Evolutionary conservation across 2,797 vertebrate genomes (phyloP), one percentile per base, ranked within the genome.

Genomic region (Sebastes matsubarae): DNA sequence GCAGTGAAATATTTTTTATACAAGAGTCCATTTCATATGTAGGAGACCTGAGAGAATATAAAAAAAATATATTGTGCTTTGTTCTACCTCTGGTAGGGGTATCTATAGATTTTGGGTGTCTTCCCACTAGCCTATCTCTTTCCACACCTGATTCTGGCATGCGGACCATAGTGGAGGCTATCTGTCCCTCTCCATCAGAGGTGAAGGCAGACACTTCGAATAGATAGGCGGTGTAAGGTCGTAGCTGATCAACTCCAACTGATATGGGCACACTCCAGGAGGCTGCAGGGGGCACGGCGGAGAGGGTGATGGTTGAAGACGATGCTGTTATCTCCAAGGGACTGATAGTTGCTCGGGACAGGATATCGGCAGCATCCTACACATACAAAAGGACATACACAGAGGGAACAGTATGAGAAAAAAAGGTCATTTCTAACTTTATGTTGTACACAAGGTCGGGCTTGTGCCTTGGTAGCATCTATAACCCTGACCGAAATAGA

Each of bases 171-270:
- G 97, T 95, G 76, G 98, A 99, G 72, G 98, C 97, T 60, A 98
- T 95, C 91, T 98, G 98, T 59, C 98, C 98, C 85, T 98, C 97
- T 60, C 95, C 95, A 67, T 99, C 98, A 1, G 95, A 97, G 69
- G 97, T 99, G 82, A 97, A 97, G 75, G 98, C 98, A 25, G 98
- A 99, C 79, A 99, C 98, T 92, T 99, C 98, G 79, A 99, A 99
- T 8, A 99, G 96, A 64, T 99, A 99, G 1, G 98, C 96, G 0
- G 98, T 98, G 54, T 97, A 98, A 36, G 98, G 96, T 70, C 95
- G 96, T 77, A 99, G 95, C 79, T 96, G 95, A 72, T 97, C 96
- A 76, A 99, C 94, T 60, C 96, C 94, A 54, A 98, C 97, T 52
- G 96, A 98, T 87, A 99, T 98, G 3, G 98, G 97, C 59, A 99